Conservation (phyloP, 2,113 vertebrate genomes). For the Ginglymostoma cirratum region DNA sequence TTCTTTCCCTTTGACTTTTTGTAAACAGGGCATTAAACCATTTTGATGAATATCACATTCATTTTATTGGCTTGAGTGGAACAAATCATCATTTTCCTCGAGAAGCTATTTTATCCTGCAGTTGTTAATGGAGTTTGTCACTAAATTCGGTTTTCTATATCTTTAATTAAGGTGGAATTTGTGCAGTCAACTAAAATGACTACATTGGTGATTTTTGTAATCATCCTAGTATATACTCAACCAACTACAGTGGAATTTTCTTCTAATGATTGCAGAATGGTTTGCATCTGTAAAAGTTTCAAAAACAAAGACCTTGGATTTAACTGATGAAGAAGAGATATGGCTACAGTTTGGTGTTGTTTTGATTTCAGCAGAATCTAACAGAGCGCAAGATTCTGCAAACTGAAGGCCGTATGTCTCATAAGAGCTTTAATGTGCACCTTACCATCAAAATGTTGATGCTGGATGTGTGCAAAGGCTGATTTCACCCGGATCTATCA, state of each 20-base stretch:
- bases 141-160: background rate
- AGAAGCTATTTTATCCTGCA: background rate
- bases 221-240: background rate
- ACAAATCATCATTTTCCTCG: background rate
- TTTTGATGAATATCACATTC: background rate
- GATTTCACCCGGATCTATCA: background rate
- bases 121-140: background rate
- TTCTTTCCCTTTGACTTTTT: background rate
- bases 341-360: background rate
- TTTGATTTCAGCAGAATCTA: background rate
- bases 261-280: slow-evolving; percentile 5
- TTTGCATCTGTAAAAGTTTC: background rate
- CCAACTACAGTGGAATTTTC: background rate
- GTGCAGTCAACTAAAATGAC: background rate
- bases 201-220: background rate
- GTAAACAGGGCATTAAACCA: background rate
- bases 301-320: background rate
- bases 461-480: background rate
- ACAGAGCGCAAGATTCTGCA: background rate
- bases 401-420: background rate
- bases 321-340: background rate
- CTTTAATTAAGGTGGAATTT: background rate
- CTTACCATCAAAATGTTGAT: background rate
- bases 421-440: background rate
- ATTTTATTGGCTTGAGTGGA: background rate